Base-by-base conservation (phyloP, 2,113 vertebrate genomes). In the Gambusia holbrooki region DNA sequence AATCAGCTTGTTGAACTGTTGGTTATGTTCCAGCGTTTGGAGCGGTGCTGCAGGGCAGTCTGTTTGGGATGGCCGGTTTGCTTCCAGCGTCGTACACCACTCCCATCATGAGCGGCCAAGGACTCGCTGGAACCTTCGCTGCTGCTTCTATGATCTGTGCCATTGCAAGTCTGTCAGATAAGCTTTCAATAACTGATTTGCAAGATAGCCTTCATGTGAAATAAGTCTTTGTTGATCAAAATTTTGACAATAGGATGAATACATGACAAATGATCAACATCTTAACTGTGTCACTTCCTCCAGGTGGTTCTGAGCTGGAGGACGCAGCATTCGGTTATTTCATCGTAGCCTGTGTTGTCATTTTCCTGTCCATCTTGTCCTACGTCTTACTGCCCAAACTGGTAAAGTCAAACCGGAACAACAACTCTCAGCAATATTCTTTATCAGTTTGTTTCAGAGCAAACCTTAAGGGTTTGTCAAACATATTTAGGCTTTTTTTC, bases 91-190 rank as follows among this genome's bases (percentile, higher is more conserved):
- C 88, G 42, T 98, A 98, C 86, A 98, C 95, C 0, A 90, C 96
- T 13, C 96, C 96, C 45, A 95, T 98, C 92, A 97, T 98, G 97
- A 98, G 97, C 0, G 97, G 97, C 32, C 97, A 98, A 87, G 97
- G 97, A 37, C 88, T 98, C 32, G 97, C 96, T 0, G 97, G 97
- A 66, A 94, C 93, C 62, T 98, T 98, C 0, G 94, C 97, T 0
- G 95, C 97, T 0, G 64, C 96, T 25, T 95, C 96, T 0, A 96
- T 97, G 96, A 97, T 98, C 93, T 95, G 95, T 35, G 94, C 96
- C 80, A 94, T 98, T 9, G 92, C 95, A 89, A 96, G 97, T 97
- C 83, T 93, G 96, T 94, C 28, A 9, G 54, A 58, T 58, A 30
- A 27, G 19, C 62, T 25, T 9, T 66, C 14, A 58, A 28, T 69